Evolutionary conservation across 2,888 invertebrate genomes (phyloP).

Genomic region (Agriopis leucophaearia): DNA sequence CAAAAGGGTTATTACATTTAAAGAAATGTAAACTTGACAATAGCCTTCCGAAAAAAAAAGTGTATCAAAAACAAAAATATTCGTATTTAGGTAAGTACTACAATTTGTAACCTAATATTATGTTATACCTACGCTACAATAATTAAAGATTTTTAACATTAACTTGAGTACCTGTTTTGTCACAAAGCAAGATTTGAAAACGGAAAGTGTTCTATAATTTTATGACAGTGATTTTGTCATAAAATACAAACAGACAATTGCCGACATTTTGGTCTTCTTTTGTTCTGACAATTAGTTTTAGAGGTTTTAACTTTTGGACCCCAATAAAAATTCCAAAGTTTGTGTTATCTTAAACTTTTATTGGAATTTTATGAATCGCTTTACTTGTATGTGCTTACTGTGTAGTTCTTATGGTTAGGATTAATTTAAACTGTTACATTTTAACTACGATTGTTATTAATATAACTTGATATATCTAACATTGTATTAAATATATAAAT

Average conservation of each 20-base stretch:
- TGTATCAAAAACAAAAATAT: too few relatives aligned
- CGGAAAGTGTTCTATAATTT: constrained; percentile 55
- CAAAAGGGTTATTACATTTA: constrained; percentile 7
- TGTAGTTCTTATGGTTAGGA: too few relatives aligned
- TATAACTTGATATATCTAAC: too few relatives aligned
- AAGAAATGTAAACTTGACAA: neutral
- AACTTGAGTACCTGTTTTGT: constrained; percentile 11
- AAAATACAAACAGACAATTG: constrained; percentile 45
- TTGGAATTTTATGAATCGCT: neutral
- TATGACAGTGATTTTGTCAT: constrained; percentile 50
- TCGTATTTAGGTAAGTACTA: too few relatives aligned
- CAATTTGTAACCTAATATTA: too few relatives aligned
- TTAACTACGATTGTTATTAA: too few relatives aligned
- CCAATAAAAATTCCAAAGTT: neutral
- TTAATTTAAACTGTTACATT: too few relatives aligned
- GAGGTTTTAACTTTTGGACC: constrained; percentile 5
- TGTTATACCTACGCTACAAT: neutral
- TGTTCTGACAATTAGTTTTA: constrained; percentile 34
- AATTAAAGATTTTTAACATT: neutral
- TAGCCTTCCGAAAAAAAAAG: neutral
- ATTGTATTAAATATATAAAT: neutral
- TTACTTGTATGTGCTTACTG: too few relatives aligned
- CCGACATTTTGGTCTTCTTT: constrained; percentile 38
- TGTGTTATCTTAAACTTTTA: neutral
- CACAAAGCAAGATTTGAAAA: constrained; percentile 46